phyloP scores from a whole-genome alignment of 2,888 invertebrate species.

The Lasioglossum lativentre region DNA sequence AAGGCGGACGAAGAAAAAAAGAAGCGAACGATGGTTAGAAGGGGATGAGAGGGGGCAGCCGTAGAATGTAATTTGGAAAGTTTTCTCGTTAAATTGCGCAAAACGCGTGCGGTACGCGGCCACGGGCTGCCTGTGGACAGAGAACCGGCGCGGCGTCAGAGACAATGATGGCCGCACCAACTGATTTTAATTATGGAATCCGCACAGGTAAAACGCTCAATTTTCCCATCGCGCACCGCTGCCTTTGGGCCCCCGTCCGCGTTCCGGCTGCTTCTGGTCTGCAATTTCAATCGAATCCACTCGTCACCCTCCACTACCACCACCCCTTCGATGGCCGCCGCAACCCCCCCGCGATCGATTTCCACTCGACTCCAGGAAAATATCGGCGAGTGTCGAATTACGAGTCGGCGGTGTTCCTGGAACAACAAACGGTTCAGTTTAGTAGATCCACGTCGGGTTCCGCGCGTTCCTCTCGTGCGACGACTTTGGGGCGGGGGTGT shows the following conservation, averaged over 20 bases:
- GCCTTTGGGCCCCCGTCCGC: conserved; percentile 58
- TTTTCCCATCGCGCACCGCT: conserved; percentile 62
- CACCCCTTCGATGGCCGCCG: neutral
- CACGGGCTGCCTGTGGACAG: conserved; percentile 60
- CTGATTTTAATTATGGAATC: conserved; percentile 79
- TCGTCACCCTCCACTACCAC: conserved; percentile 4
- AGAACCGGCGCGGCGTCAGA: conserved; percentile 16
- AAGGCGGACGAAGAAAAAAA: conserved; percentile 1
- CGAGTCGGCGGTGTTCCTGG: conserved; percentile 58
- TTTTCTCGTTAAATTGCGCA: conserved; percentile 81
- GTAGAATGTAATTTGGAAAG: conserved; percentile 81
- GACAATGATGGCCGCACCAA: conserved; percentile 65
- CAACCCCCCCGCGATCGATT: conserved; percentile 53
- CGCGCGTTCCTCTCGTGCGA: neutral
- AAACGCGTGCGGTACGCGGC: conserved; percentile 65
- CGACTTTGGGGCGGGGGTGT: neutral
- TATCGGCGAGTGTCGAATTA: conserved; percentile 59
- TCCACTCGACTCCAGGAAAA: conserved; percentile 57
- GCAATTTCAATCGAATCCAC: conserved; percentile 62
- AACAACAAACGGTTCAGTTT: conserved; percentile 43
- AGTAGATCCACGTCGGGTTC: neutral
- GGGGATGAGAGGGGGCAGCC: conserved; percentile 11
- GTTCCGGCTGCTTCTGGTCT: conserved; percentile 31
- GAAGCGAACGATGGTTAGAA: neutral
- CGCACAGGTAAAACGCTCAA: conserved; percentile 72